Evolutionary conservation across 2,797 vertebrate genomes (phyloP).

Genomic region (Rallus crepitans): DNA sequence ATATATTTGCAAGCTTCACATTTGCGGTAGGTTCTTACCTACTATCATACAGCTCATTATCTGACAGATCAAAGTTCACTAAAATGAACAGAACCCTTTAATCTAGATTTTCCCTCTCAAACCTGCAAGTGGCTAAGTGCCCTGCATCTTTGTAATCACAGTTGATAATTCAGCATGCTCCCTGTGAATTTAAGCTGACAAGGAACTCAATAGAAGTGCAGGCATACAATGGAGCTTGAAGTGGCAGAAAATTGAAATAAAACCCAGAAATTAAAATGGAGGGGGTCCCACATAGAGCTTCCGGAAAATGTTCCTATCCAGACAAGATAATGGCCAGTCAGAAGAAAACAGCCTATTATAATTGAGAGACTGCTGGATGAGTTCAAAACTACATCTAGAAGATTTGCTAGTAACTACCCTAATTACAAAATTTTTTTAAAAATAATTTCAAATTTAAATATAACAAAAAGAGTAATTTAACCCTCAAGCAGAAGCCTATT

Average conservation of each 20-base stretch:
- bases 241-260: not conserved
- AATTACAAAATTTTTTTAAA: not conserved
- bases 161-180: not conserved
- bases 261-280: not conserved
- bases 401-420: not conserved
- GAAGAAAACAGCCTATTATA: not conserved
- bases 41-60: not conserved
- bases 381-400: not conserved
- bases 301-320: not conserved
- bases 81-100: not conserved
- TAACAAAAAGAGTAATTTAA: not conserved
- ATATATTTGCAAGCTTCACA: not conserved
- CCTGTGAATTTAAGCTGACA: not conserved
- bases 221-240: not conserved
- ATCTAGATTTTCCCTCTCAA: not conserved
- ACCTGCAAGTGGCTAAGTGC: not conserved
- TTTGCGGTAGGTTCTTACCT: fast-evolving
- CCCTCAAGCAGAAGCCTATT: not conserved
- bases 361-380: not conserved
- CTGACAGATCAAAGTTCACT: not conserved
- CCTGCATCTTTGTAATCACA: not conserved
- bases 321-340: not conserved
- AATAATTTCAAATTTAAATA: not conserved
- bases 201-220: not conserved
- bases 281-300: not conserved